Percentiles rank a stretch among this genome's conserved stretches.
These are phyloP conservation scores for Nyctereutes procyonoides DNA, from an alignment of 2,113 vertebrate genomes.

Conservation along the genomic window DNA sequence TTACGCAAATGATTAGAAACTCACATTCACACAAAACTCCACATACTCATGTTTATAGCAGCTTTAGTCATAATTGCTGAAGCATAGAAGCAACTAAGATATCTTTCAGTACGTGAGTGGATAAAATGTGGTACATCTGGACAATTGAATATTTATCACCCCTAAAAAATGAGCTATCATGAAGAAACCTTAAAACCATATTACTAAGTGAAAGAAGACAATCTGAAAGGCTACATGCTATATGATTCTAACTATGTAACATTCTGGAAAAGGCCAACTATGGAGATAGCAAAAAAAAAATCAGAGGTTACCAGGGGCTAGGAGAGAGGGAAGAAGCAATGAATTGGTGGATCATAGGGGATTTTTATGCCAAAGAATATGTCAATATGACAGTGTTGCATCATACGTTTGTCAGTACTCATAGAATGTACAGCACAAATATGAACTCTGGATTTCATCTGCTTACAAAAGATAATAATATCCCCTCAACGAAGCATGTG, in stretches of 20 bases:
- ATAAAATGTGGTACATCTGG: background rate
- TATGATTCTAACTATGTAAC: background rate
- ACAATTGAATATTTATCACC: background rate
- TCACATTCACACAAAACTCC: background rate
- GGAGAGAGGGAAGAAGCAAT: background rate
- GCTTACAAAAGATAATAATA: background rate
- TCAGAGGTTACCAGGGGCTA: background rate
- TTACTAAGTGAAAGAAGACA: background rate
- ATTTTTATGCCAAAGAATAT: background rate
- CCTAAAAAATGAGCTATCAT: background rate
- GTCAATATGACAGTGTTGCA: background rate
- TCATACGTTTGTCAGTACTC: background rate
- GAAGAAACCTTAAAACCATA: background rate
- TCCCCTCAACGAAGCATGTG: background rate
- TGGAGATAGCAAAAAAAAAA: background rate
- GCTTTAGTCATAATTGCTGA: too few species aligned
- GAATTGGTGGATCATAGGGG: background rate
- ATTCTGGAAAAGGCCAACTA: background rate
- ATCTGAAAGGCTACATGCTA: background rate
- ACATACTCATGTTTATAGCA: too few species aligned
- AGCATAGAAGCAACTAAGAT: background rate
- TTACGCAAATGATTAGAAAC: background rate
- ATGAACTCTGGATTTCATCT: background rate
- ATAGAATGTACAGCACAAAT: background rate
- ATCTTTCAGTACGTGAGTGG: background rate